Evolutionary conservation across 1,140 invertebrate genomes (phyloP).

Genomic region (Drosophila seguyi): DNA sequence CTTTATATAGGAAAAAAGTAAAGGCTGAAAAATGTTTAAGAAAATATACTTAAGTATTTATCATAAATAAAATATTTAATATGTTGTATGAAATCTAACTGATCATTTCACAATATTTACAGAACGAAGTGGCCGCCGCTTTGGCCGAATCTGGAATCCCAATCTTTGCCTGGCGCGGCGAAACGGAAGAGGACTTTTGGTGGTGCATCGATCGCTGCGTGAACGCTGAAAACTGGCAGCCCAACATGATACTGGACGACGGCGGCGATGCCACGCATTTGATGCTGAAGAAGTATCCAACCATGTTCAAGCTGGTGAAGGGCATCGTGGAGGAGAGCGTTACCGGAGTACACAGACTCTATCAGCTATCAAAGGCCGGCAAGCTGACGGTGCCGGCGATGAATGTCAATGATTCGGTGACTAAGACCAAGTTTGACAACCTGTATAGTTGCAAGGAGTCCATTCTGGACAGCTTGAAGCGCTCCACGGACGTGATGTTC

Average conservation of each 20-base stretch:
- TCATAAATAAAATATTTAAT: too few relatives aligned
- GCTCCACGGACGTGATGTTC: slow-evolving; percentile 95
- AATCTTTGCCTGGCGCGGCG: slow-evolving; percentile 97
- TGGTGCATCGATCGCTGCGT: slow-evolving; percentile 99
- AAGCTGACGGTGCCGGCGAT: slow-evolving; percentile 98
- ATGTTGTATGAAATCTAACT: background rate
- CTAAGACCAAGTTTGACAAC: slow-evolving; percentile 99
- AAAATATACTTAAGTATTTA: too few relatives aligned
- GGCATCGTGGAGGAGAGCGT: slow-evolving; percentile 99
- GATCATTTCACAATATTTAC: slow-evolving; percentile 17
- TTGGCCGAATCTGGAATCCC: slow-evolving; percentile 95
- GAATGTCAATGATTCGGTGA: slow-evolving; percentile 99
- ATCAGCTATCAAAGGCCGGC: slow-evolving; percentile 97
- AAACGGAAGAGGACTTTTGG: slow-evolving; percentile 99
- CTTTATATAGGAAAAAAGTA: too few relatives aligned
- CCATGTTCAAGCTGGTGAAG: slow-evolving; percentile 98
- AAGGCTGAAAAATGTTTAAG: too few relatives aligned
- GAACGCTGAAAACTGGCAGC: slow-evolving; percentile 96
- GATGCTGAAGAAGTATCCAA: slow-evolving; percentile 98
- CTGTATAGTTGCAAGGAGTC: slow-evolving; percentile 86
- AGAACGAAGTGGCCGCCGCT: slow-evolving; percentile 99
- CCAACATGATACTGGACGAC: slow-evolving; percentile 99
- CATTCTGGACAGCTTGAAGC: slow-evolving; percentile 84
- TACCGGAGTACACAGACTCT: slow-evolving; percentile 98
- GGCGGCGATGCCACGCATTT: slow-evolving; percentile 98